Base-by-base conservation (phyloP, 53 echinoderm and acorn worm species). In the Paelopatides confundens region DNA sequence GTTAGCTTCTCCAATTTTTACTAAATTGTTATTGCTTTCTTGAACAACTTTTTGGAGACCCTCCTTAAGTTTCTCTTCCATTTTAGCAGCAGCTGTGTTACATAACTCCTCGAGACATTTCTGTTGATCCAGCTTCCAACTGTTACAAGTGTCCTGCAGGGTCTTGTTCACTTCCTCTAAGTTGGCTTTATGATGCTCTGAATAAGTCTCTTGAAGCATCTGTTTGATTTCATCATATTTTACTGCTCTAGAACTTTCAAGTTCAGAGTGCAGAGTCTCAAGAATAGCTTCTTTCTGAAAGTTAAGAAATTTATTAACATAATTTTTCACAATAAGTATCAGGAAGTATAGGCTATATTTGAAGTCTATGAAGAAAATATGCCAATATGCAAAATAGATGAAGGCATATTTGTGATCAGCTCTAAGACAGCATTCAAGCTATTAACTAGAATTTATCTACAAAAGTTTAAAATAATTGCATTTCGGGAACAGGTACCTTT, bases 211-310 rank as follows among this genome's bases (percentile, higher is more conserved):
- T 9, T 30, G 31, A 64, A 93, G 63, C 35, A 95, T 77, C 23
- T 90, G 88, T 86, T 86, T 66, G 35, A 97, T 69, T 36, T 90
- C 85, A 86, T 95, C 94, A 66, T 93, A 85, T 43, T 85, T 89
- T n/a, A 86, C 85, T 29, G 88, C 18, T 62, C 77, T 88, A 13
- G 90, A 83, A 3, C 39, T 46, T 48, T 87, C 90, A 49, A 97
- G 90, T 65, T 97, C 91, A 24, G 70, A 82, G 58, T 93, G 89
- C 28, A 97, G 89, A 32, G 93, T 54, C 49, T 95, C 82, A 78
- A 97, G 88, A 36, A 90, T 76, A 31, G 97, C 92, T 53, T 97
- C 97, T 90, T 88, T 92, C 97, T 97, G 94, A n/a, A 68, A 40
- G 11, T 13, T 47, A 52, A 91, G 65, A 36, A 69, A 69, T 6